These are phyloP conservation scores for Glaucomys volans DNA, from an alignment of 2,113 vertebrate species.

Conservation along the genomic window DNA sequence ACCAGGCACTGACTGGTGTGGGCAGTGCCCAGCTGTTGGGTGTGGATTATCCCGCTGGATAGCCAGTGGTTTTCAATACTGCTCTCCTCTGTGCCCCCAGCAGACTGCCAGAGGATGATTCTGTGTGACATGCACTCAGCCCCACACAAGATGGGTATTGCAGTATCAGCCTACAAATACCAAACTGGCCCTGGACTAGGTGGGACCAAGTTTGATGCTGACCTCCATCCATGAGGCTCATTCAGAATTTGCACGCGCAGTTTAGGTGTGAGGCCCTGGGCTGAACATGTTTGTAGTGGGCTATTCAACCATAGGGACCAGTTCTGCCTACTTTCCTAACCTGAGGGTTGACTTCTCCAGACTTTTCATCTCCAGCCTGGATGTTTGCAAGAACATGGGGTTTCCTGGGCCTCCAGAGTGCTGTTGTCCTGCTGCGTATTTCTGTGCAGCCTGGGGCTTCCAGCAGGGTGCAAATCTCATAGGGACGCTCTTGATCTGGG, in stretches of 20 bases:
- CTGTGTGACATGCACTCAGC: not conserved
- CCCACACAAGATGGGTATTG: rapidly evolving
- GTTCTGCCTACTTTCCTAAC: not conserved
- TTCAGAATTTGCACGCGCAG: rapidly evolving
- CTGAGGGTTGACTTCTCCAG: not conserved
- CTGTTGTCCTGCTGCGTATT: too few relatives aligned
- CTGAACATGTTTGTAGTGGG: not conserved
- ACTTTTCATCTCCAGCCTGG: not conserved
- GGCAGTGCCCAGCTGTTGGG: too few relatives aligned
- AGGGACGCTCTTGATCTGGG: rapidly evolving
- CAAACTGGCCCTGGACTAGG: too few relatives aligned
- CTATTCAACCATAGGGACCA: not conserved
- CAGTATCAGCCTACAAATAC: not conserved
- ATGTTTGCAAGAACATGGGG: not conserved
- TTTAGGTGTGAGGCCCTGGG: not conserved
- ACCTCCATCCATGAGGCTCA: rapidly evolving
- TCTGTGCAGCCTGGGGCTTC: too few relatives aligned
- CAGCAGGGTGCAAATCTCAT: rapidly evolving
- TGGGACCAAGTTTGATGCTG: not conserved
- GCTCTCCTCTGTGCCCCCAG: not conserved
- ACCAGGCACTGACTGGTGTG: rapidly evolving
- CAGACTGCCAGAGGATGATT: not conserved
- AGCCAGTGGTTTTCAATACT: not conserved
- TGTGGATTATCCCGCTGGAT: not conserved
- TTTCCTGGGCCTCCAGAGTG: not conserved